A percentile compares a stretch with the other conserved stretches of the same genome.
These are phyloP conservation scores for Salvelinus namaycush DNA, from an alignment of 2,113 vertebrate species.

Conservation along the genomic window DNA sequence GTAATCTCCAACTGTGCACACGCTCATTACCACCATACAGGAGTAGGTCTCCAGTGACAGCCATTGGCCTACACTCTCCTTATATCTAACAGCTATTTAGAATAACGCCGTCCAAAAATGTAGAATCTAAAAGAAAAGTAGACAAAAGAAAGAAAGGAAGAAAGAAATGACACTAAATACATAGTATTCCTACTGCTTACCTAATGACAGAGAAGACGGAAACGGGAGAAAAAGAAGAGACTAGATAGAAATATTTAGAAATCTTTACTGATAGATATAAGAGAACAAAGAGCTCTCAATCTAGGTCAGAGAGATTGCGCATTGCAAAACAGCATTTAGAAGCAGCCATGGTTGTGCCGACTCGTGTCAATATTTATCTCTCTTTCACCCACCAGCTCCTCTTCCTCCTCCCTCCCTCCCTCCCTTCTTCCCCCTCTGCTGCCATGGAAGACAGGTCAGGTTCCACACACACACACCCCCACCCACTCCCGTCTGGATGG, in stretches of 20 bases:
- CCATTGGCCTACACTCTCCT: too few species aligned
- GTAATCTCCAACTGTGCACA: conserved; percentile 54
- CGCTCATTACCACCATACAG: background rate
- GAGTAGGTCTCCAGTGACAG: too few species aligned
- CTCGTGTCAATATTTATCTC: conserved; percentile 30
- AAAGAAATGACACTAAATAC: background rate
- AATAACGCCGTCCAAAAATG: background rate
- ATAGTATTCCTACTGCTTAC: background rate
- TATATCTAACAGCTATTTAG: too few species aligned
- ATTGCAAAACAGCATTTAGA: conserved; percentile 9
- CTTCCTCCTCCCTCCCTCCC: background rate
- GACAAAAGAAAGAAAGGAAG: background rate
- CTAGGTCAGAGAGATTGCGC: conserved; percentile 18
- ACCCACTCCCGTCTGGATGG: background rate
- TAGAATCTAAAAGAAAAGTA: background rate
- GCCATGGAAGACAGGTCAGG: conserved; percentile 32
- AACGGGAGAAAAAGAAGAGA: conserved; percentile 2
- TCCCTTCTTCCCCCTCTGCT: background rate
- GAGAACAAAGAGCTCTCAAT: conserved; percentile 7
- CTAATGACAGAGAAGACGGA: background rate
- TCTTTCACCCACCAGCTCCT: conserved; percentile 8
- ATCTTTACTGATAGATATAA: background rate
- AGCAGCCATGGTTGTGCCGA: background rate
- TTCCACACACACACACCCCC: conserved; percentile 29
- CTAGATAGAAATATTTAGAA: background rate